A percentile compares a stretch with the other conserved stretches of the same genome.
Evolutionary conservation across 2,797 vertebrate genomes (phyloP).

Genomic region (Phoeniculus purpureus): DNA sequence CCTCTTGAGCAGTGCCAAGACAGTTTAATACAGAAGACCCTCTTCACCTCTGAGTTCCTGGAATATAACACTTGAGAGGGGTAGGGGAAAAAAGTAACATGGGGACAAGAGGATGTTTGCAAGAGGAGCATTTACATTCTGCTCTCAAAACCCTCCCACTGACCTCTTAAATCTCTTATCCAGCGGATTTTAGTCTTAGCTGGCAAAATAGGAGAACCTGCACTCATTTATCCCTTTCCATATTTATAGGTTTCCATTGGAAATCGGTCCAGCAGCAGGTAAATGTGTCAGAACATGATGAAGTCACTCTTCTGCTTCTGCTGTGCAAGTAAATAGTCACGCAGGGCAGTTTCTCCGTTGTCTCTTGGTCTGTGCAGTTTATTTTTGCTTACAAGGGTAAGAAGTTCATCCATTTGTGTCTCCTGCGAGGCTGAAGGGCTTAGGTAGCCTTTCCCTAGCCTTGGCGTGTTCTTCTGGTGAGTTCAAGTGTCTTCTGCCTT

Average conservation of each 20-base stretch:
- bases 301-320: not conserved
- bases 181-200: not conserved
- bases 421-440: not conserved
- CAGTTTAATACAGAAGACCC: not conserved
- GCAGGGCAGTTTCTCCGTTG: not conserved
- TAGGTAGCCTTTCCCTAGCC: not conserved
- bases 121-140: not conserved
- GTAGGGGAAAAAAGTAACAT: not conserved
- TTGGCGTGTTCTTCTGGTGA: not conserved
- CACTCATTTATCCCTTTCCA: not conserved
- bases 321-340: not conserved
- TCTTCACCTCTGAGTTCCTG: not conserved
- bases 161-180: not conserved
- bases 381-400: not conserved
- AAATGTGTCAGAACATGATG: not conserved
- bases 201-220: not conserved
- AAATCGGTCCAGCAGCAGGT: conserved; percentile 1
- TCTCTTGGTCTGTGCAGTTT: not conserved
- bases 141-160: not conserved
- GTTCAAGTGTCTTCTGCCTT: not conserved
- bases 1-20: not conserved
- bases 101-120: not conserved
- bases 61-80: not conserved
- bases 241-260: conserved; percentile 28
- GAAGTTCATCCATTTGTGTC: not conserved